Evolutionary conservation across 2,113 vertebrate genomes (phyloP).

Genomic region (Gymnogyps californianus): DNA sequence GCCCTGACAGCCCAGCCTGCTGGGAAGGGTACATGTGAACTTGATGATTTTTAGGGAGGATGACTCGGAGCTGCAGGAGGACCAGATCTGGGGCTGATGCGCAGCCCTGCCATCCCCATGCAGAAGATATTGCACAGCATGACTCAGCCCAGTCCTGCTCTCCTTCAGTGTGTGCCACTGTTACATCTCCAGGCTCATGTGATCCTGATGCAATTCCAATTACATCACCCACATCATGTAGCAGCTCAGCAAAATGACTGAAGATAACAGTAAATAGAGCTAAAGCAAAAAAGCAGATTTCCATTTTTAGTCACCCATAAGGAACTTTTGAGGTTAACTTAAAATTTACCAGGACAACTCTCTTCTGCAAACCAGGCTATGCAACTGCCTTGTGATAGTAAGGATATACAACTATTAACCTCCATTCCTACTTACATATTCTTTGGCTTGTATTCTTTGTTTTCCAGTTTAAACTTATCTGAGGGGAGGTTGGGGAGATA

Average conservation of each 20-base stretch:
- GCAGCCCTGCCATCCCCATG: not conserved
- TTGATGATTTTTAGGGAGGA: not conserved
- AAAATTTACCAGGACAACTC: not conserved
- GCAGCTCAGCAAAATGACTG: not conserved
- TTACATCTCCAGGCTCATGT: not conserved
- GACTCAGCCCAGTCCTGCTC: not conserved
- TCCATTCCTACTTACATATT: not conserved
- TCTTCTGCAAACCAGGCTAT: not conserved
- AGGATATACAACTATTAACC: accelerated
- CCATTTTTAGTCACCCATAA: not conserved
- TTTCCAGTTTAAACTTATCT: not conserved
- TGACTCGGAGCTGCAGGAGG: not conserved
- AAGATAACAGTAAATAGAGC: not conserved
- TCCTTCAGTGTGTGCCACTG: not conserved
- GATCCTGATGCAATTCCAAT: constrained; percentile 10
- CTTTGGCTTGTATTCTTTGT: not conserved
- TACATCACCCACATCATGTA: constrained; percentile 12
- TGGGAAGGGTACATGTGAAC: not conserved
- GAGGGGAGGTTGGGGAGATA: not conserved
- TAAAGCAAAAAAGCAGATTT: not conserved
- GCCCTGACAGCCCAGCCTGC: not conserved
- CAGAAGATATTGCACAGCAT: not conserved
- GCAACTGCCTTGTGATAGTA: not conserved
- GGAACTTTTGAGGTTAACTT: not conserved
- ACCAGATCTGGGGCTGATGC: not conserved